These are phyloP conservation scores for Ormyrus pomaceus DNA, from an alignment of 2,888 invertebrate genomes.

Conservation along the genomic window DNA sequence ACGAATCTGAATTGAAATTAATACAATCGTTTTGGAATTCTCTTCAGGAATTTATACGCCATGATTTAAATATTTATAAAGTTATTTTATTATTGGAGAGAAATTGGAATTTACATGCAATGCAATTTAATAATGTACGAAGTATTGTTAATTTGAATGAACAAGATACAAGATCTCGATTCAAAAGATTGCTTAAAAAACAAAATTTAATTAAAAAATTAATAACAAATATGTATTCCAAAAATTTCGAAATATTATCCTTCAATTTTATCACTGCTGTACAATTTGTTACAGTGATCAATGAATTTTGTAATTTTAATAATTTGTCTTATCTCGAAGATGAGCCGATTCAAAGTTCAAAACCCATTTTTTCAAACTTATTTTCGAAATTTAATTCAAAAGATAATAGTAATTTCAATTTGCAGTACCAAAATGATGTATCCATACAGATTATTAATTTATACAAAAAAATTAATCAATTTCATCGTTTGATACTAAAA, in stretches of 20 bases:
- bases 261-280: conserved; percentile 33
- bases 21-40: conserved; percentile 38
- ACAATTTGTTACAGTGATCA: conserved; percentile 40
- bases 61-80: conserved; percentile 43
- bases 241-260: conserved; percentile 38
- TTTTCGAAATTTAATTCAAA: conserved; percentile 1
- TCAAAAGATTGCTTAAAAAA: conserved; percentile 27
- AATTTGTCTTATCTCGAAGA: background rate
- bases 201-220: conserved; percentile 42
- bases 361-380: background rate
- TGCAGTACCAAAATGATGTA: conserved; percentile 2
- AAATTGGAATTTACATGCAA: conserved; percentile 16
- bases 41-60: conserved; percentile 11
- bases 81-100: conserved; percentile 38
- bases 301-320: conserved; percentile 12
- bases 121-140: too few species aligned
- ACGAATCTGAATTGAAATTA: conserved; percentile 1
- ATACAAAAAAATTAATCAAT: conserved; percentile 41
- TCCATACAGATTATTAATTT: conserved; percentile 26
- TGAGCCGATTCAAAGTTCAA: background rate
- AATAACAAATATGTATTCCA: conserved; percentile 21
- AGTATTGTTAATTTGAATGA: too few species aligned
- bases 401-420: background rate
- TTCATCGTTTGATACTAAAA: conserved; percentile 8
- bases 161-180: background rate